Evolutionary conservation across 2,797 vertebrate species (phyloP), one percentile per base, ranked within the genome.

Genomic region (Tachyglossus aculeatus): DNA sequence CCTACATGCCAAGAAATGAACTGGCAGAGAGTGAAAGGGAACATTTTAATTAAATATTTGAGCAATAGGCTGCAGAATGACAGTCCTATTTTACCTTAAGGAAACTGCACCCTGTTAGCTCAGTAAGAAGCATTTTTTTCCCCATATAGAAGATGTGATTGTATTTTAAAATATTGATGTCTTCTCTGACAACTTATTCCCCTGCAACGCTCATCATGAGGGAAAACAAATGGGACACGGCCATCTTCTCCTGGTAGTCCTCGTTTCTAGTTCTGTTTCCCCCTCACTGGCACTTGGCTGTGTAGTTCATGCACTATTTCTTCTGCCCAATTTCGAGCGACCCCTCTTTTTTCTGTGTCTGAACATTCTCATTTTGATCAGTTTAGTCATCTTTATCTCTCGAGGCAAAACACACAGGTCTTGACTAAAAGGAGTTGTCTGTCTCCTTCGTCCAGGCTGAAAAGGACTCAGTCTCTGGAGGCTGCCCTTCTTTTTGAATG

Each of bases 21-120:
- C 51, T 52, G 59, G 55, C 25, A 76, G 59, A 45, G 55, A 50
- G 61, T 77, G 54, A 68, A 54, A 75, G 68, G 53, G 38, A 39
- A n/a, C 19, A 14, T 18, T 48, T 48, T 21, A 52, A 32, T 63
- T 45, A 58, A 76, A 25, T 22, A 41, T 66, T 66, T 39, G 27
- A 56, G 13, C 12, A 54, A 41, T 37, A 33, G 25, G 60, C 18
- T 66, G 62, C 40, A 68, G 55, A 74, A 63, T 51, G 62, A 33
- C 15, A 33, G 3, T 44, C 41, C 47, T 21, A 14, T 63, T 81
- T 67, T 38, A 21, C 1, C 69, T 67, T 59, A 64, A 50, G 27
- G 21, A 56, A 33, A 51, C 29, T 51, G 15, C 22, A 59, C 5
- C 9, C 13, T 57, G 22, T 56, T 13, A 74, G 24, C 21, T 48